Base-by-base conservation (phyloP, 2,888 invertebrate species). In the Erynnis tages region DNA sequence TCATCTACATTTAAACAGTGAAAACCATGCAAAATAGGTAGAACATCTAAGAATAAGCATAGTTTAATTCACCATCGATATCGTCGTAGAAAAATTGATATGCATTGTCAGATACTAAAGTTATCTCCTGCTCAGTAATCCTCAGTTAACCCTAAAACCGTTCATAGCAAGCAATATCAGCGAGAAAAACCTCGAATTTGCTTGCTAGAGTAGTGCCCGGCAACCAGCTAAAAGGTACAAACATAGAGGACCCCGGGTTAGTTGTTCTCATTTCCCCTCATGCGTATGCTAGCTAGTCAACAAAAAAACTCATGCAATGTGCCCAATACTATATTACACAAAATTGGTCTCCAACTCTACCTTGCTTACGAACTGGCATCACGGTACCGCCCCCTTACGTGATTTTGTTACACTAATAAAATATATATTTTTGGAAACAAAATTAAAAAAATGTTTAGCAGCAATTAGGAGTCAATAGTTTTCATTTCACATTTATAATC, bases 341-440 rank as follows among this genome's bases (percentile, higher is more conserved):
- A 44, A 53, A 43, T 54, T 58, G 54, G 34, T 54, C 34, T 54
- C 54, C 44, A 45, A 61, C 76, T 86, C 91, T 85, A 93, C 93
- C 93, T 93, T 93, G 93, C 91, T 93, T 93, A 83, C 93, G 92
- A 83, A 93, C 93, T 82, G 93, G 93, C 93, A 93, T 93, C 87
- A 86, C 89, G 88, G 80, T 79, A 81, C 86, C 87, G 87, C 87
- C 88, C 87, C 84, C 82, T 77, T 78, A 80, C 77, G 79, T 78
- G 80, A 79, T 81, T 75, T 73, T 74, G 74, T 74, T 76, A 79
- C 80, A 78, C 71, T 81, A 79, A 71, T 66, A 72, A 71, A 77
- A 69, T 66, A 65, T 62, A 56, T 73, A 67, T 67, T 62, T 63
- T 66, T 56, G 60, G 75, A 78, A 82, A 79, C 70, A 74, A 84